These are phyloP conservation scores for Drosophila kikkawai DNA, from an alignment of 1,140 invertebrate species.

Conservation along the genomic window DNA sequence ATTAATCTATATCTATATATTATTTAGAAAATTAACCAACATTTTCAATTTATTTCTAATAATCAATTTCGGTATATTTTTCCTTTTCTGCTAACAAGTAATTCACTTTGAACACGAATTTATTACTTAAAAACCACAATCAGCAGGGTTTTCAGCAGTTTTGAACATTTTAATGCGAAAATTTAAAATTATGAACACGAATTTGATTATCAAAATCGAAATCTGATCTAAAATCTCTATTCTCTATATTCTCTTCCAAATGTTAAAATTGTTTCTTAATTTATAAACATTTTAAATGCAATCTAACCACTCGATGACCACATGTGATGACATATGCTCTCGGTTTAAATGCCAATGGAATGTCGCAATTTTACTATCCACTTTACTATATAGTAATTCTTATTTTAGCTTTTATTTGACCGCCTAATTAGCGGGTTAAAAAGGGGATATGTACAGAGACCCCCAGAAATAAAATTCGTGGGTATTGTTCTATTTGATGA, in stretches of 20 bases:
- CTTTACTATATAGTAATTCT: constrained; percentile 1
- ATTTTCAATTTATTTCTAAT: too few species aligned
- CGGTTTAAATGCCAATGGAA: background rate
- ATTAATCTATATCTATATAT: too few species aligned
- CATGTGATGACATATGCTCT: background rate
- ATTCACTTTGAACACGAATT: background rate
- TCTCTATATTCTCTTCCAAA: background rate
- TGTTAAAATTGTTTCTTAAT: accelerated
- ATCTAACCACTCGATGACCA: background rate
- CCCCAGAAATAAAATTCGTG: constrained; percentile 14
- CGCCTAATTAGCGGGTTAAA: constrained; percentile 30
- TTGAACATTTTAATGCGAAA: too few species aligned
- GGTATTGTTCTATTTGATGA: constrained; percentile 57
- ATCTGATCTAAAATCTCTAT: too few species aligned
- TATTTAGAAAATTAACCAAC: constrained; percentile 5
- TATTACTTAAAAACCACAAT: background rate
- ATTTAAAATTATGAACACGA: too few species aligned
- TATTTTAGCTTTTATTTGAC: constrained; percentile 12
- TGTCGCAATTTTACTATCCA: background rate
- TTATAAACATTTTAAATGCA: background rate
- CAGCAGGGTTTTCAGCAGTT: too few species aligned
- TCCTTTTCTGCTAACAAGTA: too few species aligned
- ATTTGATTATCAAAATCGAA: too few species aligned
- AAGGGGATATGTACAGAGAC: constrained; percentile 29
- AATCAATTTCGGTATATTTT: too few species aligned